A percentile compares a stretch with the other conserved stretches of the same genome.
Evolutionary conservation across 2,797 vertebrate species (phyloP).

Genomic region (Girardinus metallicus): DNA sequence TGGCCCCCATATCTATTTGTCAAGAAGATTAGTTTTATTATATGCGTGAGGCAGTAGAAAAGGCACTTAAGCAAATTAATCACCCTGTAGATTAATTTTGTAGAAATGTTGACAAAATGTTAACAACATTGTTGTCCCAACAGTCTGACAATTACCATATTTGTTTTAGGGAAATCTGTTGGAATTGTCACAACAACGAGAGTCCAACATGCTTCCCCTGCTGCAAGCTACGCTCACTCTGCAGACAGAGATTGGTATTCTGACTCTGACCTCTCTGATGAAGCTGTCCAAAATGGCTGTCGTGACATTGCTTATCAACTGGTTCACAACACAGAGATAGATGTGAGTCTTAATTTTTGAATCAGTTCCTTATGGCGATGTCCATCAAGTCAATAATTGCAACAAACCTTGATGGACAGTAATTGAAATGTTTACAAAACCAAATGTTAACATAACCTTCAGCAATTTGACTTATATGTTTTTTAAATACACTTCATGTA

Average conservation of each 20-base stretch:
- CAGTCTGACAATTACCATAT: conserved; percentile 4
- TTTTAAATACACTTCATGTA: background rate
- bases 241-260: conserved; percentile 79
- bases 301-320: conserved; percentile 83
- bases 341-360: conserved; percentile 70
- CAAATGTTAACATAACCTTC: background rate
- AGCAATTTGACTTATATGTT: background rate
- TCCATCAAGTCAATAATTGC: background rate
- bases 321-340: conserved; percentile 81
- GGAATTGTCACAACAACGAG: conserved; percentile 84
- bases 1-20: background rate
- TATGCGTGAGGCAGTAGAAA: background rate
- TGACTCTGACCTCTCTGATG: conserved; percentile 63
- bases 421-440: background rate
- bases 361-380: background rate
- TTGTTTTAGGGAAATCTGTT: conserved; percentile 81
- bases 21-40: background rate
- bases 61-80: too few relatives aligned
- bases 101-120: background rate
- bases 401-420: background rate
- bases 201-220: conserved; percentile 85
- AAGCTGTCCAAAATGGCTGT: conserved; percentile 70
- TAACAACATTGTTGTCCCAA: background rate
- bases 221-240: conserved; percentile 76
- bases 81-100: background rate